Evolutionary conservation across 2,113 vertebrate genomes (phyloP).

Genomic region (Otus sunia): DNA sequence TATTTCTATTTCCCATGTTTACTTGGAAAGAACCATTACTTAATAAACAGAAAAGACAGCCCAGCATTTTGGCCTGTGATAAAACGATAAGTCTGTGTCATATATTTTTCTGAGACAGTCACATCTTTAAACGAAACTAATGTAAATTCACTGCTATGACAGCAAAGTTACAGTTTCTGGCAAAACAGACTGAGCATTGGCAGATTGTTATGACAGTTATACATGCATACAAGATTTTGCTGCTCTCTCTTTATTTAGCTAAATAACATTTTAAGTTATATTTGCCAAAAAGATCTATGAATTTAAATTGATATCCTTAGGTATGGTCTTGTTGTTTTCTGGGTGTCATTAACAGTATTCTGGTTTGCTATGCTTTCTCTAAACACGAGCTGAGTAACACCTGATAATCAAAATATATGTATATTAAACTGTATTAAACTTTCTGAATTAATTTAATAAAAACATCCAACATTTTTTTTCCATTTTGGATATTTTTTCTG

Average conservation of each 20-base stretch:
- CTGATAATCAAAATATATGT: background rate
- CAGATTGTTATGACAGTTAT: background rate
- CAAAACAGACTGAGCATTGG: background rate
- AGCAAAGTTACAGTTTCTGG: background rate
- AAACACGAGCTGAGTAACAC: background rate
- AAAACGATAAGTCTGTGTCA: background rate
- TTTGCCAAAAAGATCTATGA: background rate
- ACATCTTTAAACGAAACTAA: background rate
- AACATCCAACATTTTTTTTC: background rate
- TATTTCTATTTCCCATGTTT: background rate
- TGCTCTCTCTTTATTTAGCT: background rate
- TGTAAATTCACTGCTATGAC: background rate
- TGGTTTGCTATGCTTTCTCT: background rate
- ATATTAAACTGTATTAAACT: background rate
- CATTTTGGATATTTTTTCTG: background rate
- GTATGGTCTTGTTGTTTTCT: background rate
- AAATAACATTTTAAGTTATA: background rate
- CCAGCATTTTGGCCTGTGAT: background rate
- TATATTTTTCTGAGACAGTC: background rate
- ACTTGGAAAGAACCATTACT: background rate
- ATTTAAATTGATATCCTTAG: background rate
- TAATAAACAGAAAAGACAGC: conserved; percentile 6
- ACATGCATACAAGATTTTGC: background rate
- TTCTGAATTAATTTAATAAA: background rate
- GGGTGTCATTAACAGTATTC: background rate